Evolutionary conservation across 1,140 invertebrate species (phyloP).

Genomic region (Drosophila sturtevanti): DNA sequence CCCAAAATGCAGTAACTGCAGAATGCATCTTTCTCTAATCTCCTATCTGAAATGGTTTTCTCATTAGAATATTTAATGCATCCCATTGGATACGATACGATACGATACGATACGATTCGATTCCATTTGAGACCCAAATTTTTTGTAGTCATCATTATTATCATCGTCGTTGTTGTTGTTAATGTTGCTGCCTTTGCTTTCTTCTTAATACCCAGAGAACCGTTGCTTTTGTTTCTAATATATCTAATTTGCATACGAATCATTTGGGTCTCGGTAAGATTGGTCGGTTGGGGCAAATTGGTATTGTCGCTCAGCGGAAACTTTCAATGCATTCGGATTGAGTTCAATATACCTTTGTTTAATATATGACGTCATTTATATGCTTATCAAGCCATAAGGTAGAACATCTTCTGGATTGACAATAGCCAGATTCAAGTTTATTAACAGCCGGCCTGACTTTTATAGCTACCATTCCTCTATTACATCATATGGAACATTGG

Average conservation of each 20-base stretch:
- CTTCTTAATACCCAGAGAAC: constrained; percentile 12
- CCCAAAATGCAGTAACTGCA: constrained; percentile 3
- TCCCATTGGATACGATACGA: constrained; percentile 27
- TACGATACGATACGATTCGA: not conserved
- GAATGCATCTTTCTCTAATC: constrained; percentile 44
- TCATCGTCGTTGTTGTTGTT: not conserved
- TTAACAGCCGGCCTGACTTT: not conserved
- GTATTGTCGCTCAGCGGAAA: constrained; percentile 16
- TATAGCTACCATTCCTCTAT: not conserved
- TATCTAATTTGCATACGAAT: constrained; percentile 48
- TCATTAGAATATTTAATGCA: constrained; percentile 64
- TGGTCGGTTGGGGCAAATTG: not conserved
- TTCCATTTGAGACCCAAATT: constrained; percentile 42
- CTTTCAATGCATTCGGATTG: constrained; percentile 4
- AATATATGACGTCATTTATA: constrained; percentile 67
- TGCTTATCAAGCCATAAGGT: constrained; percentile 7
- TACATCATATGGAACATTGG: constrained; percentile 32
- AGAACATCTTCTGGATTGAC: not conserved
- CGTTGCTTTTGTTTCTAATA: constrained; percentile 14
- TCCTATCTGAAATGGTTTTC: constrained; percentile 51
- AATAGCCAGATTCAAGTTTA: not conserved
- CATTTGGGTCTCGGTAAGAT: constrained; percentile 5
- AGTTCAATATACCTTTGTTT: constrained; percentile 58
- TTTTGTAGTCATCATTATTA: constrained; percentile 30
- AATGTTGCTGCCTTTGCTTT: constrained; percentile 28